Base-by-base conservation (phyloP, 1,140 invertebrate species). In the Vollenhovia emeryi region DNA sequence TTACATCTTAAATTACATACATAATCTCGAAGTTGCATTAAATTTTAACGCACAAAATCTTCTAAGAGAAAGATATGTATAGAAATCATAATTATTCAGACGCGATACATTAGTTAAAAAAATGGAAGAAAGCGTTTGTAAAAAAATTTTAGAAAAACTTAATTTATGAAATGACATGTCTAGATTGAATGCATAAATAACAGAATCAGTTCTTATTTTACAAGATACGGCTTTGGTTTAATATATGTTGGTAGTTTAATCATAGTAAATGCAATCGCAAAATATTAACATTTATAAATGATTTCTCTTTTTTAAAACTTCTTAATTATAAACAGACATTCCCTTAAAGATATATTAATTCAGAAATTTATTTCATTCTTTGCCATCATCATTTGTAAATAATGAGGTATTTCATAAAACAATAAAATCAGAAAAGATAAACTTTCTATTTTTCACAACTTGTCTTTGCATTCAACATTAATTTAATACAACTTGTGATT, bases 331-430 rank as follows among this genome's bases (percentile, higher is more conserved):
- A 11, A 13, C 9, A 40, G 43, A 66, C 6, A 21, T 27, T 21
- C 15, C 24, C 1, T 66, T 66, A 66, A 33, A 50, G 33, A 69
- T 50, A 50, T 69, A 69, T 69, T 30, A 69, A 69, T 48, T 69
- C 50, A 33, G 18, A 6, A 9, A n/a, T n/a, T 33, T 36, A 27
- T 50, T 71, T 50, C 1, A 50, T 71, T 69, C 27, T 5, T 33
- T 71, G n/a, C 27, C 15, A 27, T 68, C 15, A n/a, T 69, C 1
- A 30, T 15, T 48, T 9, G 9, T 9, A n/a, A n/a, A n/a, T n/a
- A n/a, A n/a, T n/a, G n/a, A n/a, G n/a, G n/a, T n/a, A n/a, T 18
- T 59, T 30, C 13, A 30, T 59, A 3, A 6, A 15, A 59, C 6
- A 59, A 11, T 13, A 24, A 27, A 57, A 30, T 59, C 6, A 60